Evolutionary conservation across 2,113 vertebrate genomes (phyloP).

Genomic region (Osmerus eperlanus): DNA sequence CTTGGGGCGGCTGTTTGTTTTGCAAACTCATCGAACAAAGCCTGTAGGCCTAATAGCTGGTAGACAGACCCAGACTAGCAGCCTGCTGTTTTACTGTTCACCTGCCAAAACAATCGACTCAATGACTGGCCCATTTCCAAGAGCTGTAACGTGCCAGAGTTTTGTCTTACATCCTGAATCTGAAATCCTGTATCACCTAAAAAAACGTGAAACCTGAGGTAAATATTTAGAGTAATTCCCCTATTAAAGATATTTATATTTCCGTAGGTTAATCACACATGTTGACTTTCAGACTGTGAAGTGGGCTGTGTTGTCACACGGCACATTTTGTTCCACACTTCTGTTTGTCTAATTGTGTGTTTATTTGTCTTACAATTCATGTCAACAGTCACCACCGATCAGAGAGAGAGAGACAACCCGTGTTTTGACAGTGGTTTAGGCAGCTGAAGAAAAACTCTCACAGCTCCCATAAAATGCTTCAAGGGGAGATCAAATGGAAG

Average conservation of each 20-base stretch:
- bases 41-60: no score
- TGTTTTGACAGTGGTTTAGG: conserved; percentile 54
- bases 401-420: conserved; percentile 32
- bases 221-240: conserved; percentile 49
- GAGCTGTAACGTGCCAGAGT: conserved; percentile 17
- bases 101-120: conserved; percentile 16
- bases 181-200: conserved; percentile 30
- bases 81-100: conserved; percentile 23
- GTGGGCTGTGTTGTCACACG: conserved; percentile 21
- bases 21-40: no score
- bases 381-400: conserved; percentile 24
- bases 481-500: conserved; percentile 37
- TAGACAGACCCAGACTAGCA: neutral
- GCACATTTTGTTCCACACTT: conserved; percentile 12
- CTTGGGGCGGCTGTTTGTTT: no score
- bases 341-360: conserved; percentile 5
- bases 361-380: neutral
- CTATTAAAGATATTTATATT: conserved; percentile 32
- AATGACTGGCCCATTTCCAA: conserved; percentile 31
- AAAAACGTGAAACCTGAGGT: conserved; percentile 41
- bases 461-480: conserved; percentile 35
- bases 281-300: conserved; percentile 20
- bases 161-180: conserved; percentile 21
- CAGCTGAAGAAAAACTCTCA: conserved; percentile 48
- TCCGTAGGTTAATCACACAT: conserved; percentile 21